Evolutionary conservation across 2,888 invertebrate genomes (phyloP).

Genomic region (Terebella lapidaria): DNA sequence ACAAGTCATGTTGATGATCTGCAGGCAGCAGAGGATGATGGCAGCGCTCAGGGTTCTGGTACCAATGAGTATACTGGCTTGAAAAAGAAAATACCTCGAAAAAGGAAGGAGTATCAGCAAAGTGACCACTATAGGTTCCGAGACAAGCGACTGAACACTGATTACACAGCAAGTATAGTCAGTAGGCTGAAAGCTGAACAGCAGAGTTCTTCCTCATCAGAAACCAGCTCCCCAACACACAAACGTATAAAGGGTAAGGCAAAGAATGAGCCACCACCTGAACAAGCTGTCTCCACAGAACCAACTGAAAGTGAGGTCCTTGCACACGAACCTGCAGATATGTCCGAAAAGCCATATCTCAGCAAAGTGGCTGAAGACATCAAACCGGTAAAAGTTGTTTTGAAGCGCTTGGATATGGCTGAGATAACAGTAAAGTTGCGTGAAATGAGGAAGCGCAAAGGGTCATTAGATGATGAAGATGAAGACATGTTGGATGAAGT

Average conservation of each 20-base stretch:
- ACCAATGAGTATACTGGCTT: too few relatives aligned
- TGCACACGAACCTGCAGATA: too few relatives aligned
- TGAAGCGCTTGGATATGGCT: not conserved
- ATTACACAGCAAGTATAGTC: not conserved
- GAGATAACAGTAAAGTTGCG: not conserved
- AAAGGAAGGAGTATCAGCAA: not conserved
- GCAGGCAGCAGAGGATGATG: not conserved
- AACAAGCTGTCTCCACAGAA: not conserved
- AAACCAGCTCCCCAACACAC: too few relatives aligned
- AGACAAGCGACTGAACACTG: not conserved
- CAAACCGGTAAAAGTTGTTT: not conserved
- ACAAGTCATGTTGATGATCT: not conserved
- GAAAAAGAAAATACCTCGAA: too few relatives aligned
- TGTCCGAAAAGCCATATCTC: too few relatives aligned
- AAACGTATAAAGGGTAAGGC: too few relatives aligned
- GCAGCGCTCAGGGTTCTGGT: not conserved
- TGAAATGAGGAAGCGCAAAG: too few relatives aligned
- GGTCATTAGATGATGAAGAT: not conserved
- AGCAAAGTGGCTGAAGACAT: too few relatives aligned
- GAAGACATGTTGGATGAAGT: not conserved
- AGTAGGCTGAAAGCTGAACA: not conserved
- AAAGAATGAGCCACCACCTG: too few relatives aligned
- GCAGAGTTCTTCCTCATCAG: not conserved
- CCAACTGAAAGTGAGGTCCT: not conserved
- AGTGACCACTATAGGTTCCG: not conserved